Evolutionary conservation across 1,140 invertebrate species (phyloP), one percentile per base, ranked within the genome.

Genomic region (Pogonus chalceus): DNA sequence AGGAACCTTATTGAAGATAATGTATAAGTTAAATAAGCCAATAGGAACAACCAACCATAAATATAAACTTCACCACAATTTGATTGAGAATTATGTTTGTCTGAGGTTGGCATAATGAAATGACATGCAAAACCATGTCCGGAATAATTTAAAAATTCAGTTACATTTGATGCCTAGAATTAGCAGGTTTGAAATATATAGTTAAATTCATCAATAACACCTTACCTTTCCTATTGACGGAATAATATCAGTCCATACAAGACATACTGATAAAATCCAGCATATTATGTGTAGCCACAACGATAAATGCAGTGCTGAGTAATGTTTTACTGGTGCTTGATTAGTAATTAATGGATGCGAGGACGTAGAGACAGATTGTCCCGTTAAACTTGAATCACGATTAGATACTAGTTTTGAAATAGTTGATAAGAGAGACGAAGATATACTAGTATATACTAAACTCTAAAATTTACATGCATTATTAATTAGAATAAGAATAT

Each of bases 21-120:
- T 0, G 62, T 57, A 55, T 78, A 79, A 1, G 64, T 51, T 3
- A 73, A 59, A 55, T 78, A 78, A 1, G 72, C 65, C 0, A 71
- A 22, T 14, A 77, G 60, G 54, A 79, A 77, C 3, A 67, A 62
- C 75, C 77, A 78, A 12, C 70, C 72, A 39, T 75, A 74, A n/a
- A 66, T 53, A 1, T 71, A 65, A 1, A 76, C 60, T 54, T 71
- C 67, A 9, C 65, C 63, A 57, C 76, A 78, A 21, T 59, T 49
- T 43, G 51, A 51, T 18, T 20, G 46, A 47, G 37, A 9, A 31
- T 7, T 7, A 18, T 12, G 37, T 43, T 43, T 43, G 7, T 9
- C 9, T 12, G 37, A 12, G 18, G 55, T 35, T 12, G 60, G 61
- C 20, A 53, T 18, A 21, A 50, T 50, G 59, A 70, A 63, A 53